Conservation (phyloP, 2,888 invertebrate species). For the Macrosiphum euphorbiae region DNA sequence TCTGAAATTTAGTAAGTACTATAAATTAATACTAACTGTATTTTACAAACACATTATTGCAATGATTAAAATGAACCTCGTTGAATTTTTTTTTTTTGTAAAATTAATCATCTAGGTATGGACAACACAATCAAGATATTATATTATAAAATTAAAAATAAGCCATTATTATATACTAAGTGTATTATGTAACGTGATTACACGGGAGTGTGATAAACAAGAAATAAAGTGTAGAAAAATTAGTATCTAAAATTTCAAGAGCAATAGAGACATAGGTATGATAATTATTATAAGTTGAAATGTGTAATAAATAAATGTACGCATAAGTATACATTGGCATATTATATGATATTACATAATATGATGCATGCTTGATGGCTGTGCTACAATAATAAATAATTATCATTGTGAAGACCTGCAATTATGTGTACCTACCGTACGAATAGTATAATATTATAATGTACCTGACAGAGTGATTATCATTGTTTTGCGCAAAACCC, state of each 20-base stretch:
- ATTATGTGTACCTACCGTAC: background rate
- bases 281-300: too few relatives aligned
- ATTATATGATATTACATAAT: constrained; percentile 1
- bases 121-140: too few relatives aligned
- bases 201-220: too few relatives aligned
- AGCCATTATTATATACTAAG: too few relatives aligned
- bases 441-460: background rate
- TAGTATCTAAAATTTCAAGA: too few relatives aligned
- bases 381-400: background rate
- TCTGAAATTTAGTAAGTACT: background rate
- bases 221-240: too few relatives aligned
- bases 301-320: background rate
- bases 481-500: background rate
- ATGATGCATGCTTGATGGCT: background rate
- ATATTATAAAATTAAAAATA: too few relatives aligned
- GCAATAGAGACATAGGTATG: too few relatives aligned
- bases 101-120: background rate
- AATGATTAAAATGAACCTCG: background rate
- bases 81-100: background rate
- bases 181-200: too few relatives aligned
- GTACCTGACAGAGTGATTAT: background rate
- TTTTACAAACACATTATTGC: background rate
- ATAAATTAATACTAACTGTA: background rate
- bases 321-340: background rate
- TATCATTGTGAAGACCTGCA: background rate